Evolutionary conservation across 2,888 invertebrate species (phyloP), one percentile per base, ranked within the genome.

Genomic region (Xanthorhoe spadicearia): DNA sequence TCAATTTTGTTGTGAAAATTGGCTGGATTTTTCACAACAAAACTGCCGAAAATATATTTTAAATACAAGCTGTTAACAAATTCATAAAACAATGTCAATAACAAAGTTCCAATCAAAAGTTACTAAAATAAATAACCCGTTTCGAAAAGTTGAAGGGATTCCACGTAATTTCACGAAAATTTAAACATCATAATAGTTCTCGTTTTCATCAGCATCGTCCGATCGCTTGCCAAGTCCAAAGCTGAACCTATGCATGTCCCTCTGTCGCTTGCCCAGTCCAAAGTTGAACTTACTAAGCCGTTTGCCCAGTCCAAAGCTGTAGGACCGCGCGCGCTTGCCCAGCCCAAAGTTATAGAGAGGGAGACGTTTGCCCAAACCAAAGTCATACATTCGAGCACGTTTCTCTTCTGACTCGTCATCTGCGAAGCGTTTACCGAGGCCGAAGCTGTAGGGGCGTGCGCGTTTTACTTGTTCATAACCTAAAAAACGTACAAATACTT

Each of bases 361-460:
- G 3, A 89, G 78, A 48, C 93, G 85, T 72, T 93, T 93, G 13
- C 93, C 93, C 1, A 93, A 82, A 2, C 93, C 93, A 68, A 93
- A 93, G 67, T 90, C 88, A 79, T 92, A 93, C 75, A 85, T 84
- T 32, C 89, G 77, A 0, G 87, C 87, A 13, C 92, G 85, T 62
- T 91, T 91, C 56, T 92, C 90, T 71, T 92, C 90, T 0, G 77
- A 71, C 0, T 87, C 87, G 66, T 87, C 88, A 18, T 87, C 87
- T 10, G 79, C 81, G 69, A 93, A 90, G 10, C 96, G 93, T 74
- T 96, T 95, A 0, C 96, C 96, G n/a, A 96, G 88, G 0, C 96
- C 96, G 77, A 96, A 96, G 28, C 95, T 94, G 86, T 95, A 96
- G 0, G 95, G 94, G 23, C 95, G 94, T 32, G 94, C 93, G 63